A percentile compares a stretch with the other conserved stretches of the same genome.
Evolutionary conservation across 1,140 invertebrate species (phyloP).

Genomic region (Heliconius hewitsoni): DNA sequence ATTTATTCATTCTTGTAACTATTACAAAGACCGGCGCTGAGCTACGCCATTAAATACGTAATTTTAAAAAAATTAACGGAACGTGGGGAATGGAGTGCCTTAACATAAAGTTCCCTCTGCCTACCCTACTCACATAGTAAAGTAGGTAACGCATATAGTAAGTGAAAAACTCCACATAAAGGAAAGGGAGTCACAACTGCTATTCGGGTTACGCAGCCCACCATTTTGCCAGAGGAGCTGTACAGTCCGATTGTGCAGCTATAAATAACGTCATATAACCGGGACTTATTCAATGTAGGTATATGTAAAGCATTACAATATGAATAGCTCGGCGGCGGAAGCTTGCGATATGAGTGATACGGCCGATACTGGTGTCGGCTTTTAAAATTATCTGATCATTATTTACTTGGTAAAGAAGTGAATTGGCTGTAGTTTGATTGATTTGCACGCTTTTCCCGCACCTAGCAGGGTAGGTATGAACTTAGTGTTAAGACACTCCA

Average conservation of each 20-base stretch:
- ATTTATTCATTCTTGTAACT: no score
- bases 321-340: slow-evolving; percentile 6
- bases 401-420: not conserved
- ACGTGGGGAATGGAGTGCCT: no score
- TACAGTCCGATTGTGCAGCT: not conserved
- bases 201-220: not conserved
- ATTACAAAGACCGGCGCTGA: no score
- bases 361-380: not conserved
- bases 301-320: slow-evolving; percentile 4
- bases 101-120: no score
- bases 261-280: not conserved
- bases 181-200: not conserved
- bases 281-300: slow-evolving; percentile 1
- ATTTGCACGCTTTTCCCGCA: not conserved
- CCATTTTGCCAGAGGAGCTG: not conserved
- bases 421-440: not conserved
- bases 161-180: no score
- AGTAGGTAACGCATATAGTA: no score
- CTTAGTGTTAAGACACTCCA: not conserved
- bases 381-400: not conserved
- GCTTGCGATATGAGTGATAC: not conserved
- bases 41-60: no score
- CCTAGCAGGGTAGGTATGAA: not conserved
- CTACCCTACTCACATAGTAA: no score
- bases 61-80: no score